Base-by-base conservation (phyloP, 2,113 vertebrate species). In the Bucco capensis region DNA sequence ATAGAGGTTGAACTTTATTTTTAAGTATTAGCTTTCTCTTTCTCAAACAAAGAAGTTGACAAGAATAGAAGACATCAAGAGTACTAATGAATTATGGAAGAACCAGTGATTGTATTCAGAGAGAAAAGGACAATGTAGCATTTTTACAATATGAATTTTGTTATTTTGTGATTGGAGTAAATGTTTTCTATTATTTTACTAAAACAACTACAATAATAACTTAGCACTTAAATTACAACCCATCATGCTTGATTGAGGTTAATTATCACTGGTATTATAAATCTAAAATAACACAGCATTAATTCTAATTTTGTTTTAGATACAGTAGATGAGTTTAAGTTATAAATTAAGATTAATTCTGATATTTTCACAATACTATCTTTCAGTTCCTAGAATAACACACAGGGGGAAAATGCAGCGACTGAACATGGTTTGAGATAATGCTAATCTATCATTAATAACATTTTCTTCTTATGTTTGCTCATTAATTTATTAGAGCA, bases 261-360 rank as follows among this genome's bases (percentile, higher is more conserved):
- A 79, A 92, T 92, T 80, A 90, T 78, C 23, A n/a, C 28, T 67
- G 47, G n/a, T 67, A 28, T 71, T 85, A 90, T 35, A 86, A 81
- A 90, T 46, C n/a, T 67, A 64, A 65, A 31, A 83, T 57, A 93
- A 56, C 28, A 72, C 24, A 77, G 60, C 54, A 75, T 83, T 51
- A 88, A 92, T 75, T 88, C 13, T 72, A 69, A 78, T 83, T 89
- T 94, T 88, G 19, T 56, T 86, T 83, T 83, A 70, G 53, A 78
- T 93, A 86, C 33, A 54, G 70, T 54, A 84, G 42, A 58, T 6
- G 13, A 46, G 18, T 62, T 70, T 61, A 69, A 57, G 31, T 47
- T 49, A 66, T 82, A 72, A 89, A 60, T 93, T 74, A 60, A 40
- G 38, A 23, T 75, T 71, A 85, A 73, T 62, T 86, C 33, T 5